Evolutionary conservation across 2,888 invertebrate genomes (phyloP).

Genomic region (Ichneumoninae sp.): DNA sequence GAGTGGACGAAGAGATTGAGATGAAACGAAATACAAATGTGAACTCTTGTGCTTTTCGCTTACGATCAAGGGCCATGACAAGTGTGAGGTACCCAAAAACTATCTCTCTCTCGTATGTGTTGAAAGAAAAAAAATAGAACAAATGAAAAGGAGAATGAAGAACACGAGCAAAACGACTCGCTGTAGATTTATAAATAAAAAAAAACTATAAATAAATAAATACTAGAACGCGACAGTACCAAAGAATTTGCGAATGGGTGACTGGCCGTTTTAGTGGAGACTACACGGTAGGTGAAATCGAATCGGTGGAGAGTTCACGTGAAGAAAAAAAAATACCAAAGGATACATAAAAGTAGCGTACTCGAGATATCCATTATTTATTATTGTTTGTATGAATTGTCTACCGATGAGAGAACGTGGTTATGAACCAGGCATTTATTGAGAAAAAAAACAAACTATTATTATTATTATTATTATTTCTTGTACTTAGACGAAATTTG

Average conservation of each 20-base stretch:
- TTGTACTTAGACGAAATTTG: constrained; percentile 68
- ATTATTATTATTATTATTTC: constrained; percentile 66
- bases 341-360: constrained; percentile 59
- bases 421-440: constrained; percentile 73
- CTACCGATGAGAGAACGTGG: constrained; percentile 66
- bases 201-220: constrained; percentile 54
- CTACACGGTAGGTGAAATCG: constrained; percentile 71
- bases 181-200: constrained; percentile 68
- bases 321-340: constrained; percentile 57
- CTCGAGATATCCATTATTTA: constrained; percentile 56
- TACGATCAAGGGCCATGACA: constrained; percentile 58
- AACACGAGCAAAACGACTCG: constrained; percentile 64
- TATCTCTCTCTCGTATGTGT: constrained; percentile 44
- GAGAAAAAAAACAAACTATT: constrained; percentile 46
- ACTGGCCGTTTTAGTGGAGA: constrained; percentile 69
- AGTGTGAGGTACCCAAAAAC: constrained; percentile 25
- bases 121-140: constrained; percentile 30
- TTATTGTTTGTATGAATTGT: constrained; percentile 68
- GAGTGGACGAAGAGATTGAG: constrained; percentile 12
- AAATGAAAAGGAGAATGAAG: constrained; percentile 34
- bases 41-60: constrained; percentile 22
- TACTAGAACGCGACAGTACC: constrained; percentile 65
- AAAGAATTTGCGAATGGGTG: constrained; percentile 66
- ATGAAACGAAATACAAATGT: constrained; percentile 17
- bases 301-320: constrained; percentile 73